Evolutionary conservation across 2,888 invertebrate genomes (phyloP), one percentile per base, ranked within the genome.

Genomic region (Cepaea hortensis): DNA sequence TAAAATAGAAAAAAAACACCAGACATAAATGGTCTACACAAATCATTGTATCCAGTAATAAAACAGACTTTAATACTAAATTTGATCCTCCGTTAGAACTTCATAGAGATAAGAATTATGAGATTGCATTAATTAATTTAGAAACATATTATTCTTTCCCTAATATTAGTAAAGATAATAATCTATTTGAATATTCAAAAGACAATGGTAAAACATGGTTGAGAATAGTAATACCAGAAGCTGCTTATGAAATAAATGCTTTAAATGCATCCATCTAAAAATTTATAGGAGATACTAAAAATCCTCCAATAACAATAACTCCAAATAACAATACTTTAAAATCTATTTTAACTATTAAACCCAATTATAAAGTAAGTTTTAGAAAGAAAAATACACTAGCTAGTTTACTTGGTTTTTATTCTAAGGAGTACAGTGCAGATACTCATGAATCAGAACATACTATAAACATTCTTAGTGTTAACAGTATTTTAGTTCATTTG

Each of bases 381-480:
- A 79, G 11, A 79, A 48, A 77, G 7, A 85, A 85, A 3, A 79
- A 79, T 70, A 79, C 68, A 62, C 13, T 84, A 35, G 75, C 65
- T 65, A 23, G 50, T 68, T 48, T 76, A 65, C 11, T 84, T 20
- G 84, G 65, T 1, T 84, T 75, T 65, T 0, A 84, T 1, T 5
- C 23, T 62, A 65, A 76, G 62, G 9, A 46, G 4, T 84, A 84
- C 23, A 20, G 7, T 65, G 4, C 72, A 15, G 77, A 55, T n/a
- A 68, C 68, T 50, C 85, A 85, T 18, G 86, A 87, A 72, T 86
- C 86, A 65, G 86, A 88, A 87, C 72, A 81, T 23, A 68, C 80
- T 70, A 84, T 88, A 48, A 84, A 88, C 48, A 88, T 88, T 86
- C 76, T 88, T 35, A 35, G 18, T 55, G 48, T 88, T 62, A 88